Evolutionary conservation across 2,113 vertebrate genomes (phyloP), one percentile per base, ranked within the genome.

Genomic region (Apteryx mantelli): DNA sequence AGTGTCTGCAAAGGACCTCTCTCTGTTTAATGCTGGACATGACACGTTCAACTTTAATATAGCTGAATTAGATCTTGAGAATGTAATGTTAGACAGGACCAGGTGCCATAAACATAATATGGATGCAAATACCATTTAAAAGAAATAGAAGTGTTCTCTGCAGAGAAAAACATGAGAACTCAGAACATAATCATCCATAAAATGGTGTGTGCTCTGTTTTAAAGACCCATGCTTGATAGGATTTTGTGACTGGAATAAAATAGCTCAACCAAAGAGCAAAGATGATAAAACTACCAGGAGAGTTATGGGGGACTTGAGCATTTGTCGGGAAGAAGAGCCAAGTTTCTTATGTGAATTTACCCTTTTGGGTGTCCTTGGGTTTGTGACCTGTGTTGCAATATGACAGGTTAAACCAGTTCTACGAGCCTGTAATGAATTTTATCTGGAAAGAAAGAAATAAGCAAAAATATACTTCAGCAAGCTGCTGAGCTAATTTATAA

Each of bases 161-260:
- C 38, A 13, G 38, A 16, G 38, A 20, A 68, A 46, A 70, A 36
- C 38, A 18, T 0, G 2, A 52, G 25, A 53, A 32, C 0, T 5
- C 42, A 30, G 53, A 82, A 74, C 58, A 40, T 60, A 64, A 70
- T 68, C 19, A 69, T 40, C 73, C 64, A 34, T 74, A 46, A 77
- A 86, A 58, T 25, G 53, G 55, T 6, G 19, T 22, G 44, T 0
- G 3, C 52, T 86, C 53, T 28, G 36, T 28, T 94, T 79, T 55
- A 60, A 84, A 95, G 64, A 48, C 32, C 2, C 2, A 2, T n/a
- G n/a, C 65, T 77, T 60, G 69, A 40, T 93, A 60, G 44, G 40
- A 5, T 75, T 90, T 83, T 95, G 79, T 80, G 82, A 38, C 80
- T 74, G 86, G 60, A 94, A 81, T 94, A 63, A 86, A 86, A 79